Conservation (phyloP, 2,797 vertebrate genomes). For the Tapera naevia region DNA sequence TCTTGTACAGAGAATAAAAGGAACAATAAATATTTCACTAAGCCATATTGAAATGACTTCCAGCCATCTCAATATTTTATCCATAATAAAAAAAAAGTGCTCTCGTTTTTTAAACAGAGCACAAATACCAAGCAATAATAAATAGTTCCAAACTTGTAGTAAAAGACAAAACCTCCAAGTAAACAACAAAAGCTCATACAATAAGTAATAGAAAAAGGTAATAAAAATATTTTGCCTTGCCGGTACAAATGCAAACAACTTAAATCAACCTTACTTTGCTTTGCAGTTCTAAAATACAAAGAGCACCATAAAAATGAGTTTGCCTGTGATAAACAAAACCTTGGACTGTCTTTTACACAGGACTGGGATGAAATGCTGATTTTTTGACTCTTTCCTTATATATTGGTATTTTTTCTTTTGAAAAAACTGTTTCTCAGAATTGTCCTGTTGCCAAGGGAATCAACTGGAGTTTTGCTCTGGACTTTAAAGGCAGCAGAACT, state of each 20-base stretch:
- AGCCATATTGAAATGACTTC: constrained; percentile 85
- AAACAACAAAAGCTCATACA: constrained; percentile 87
- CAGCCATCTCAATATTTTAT: constrained; percentile 85
- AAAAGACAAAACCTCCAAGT: constrained; percentile 86
- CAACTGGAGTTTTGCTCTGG: neutral
- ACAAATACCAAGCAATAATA: constrained; percentile 88
- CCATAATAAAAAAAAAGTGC: constrained; percentile 83
- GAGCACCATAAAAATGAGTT: constrained; percentile 82
- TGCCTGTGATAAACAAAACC: constrained; percentile 75
- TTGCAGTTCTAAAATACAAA: constrained; percentile 81
- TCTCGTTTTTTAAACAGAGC: constrained; percentile 80
- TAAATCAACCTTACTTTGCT: constrained; percentile 80
- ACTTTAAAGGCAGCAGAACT: constrained; percentile 41
- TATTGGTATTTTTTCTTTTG: neutral
- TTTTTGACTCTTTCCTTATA: constrained; percentile 59
- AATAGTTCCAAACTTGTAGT: constrained; percentile 88
- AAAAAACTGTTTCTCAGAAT: neutral
- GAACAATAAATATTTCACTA: constrained; percentile 88
- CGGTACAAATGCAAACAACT: constrained; percentile 85
- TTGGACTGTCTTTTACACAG: constrained; percentile 70
- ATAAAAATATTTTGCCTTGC: constrained; percentile 87
- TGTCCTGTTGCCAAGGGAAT: constrained; percentile 6
- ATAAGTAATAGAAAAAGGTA: constrained; percentile 87
- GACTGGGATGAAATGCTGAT: constrained; percentile 75
- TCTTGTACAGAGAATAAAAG: constrained; percentile 86